A percentile compares a stretch with the other conserved stretches of the same genome.
phyloP scores from a whole-genome alignment of 2,797 vertebrate species.

The Catharus ustulatus region DNA sequence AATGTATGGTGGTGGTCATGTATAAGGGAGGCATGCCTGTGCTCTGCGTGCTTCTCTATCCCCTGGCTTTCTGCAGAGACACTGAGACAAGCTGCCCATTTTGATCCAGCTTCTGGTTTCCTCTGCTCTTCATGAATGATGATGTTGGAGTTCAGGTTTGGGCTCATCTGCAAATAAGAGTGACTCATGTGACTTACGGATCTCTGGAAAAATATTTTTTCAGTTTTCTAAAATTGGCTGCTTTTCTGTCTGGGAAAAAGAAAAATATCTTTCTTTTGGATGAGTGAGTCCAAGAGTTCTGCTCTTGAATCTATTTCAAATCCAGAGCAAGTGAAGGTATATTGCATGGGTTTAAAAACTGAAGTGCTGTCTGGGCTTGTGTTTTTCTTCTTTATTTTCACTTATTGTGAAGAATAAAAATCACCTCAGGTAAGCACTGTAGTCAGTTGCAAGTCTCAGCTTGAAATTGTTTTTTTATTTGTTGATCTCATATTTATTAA shows the following conservation, averaged over 20 bases:
- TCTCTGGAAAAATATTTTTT: slow-evolving; percentile 21
- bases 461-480: not conserved
- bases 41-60: not conserved
- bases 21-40: not conserved
- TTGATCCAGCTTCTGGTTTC: not conserved
- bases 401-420: not conserved
- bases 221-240: not conserved
- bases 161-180: not conserved
- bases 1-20: not conserved
- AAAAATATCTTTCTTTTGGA: not conserved
- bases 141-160: slow-evolving; percentile 4
- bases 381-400: not conserved
- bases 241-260: slow-evolving; percentile 1
- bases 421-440: not conserved
- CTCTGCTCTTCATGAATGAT: not conserved
- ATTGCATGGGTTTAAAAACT: not conserved
- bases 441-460: not conserved
- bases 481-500: not conserved
- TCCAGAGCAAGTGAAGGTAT: not conserved
- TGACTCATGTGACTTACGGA: slow-evolving; percentile 3
- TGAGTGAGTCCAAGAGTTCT: not conserved
- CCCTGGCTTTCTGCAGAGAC: not conserved
- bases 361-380: not conserved
- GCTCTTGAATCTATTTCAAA: not conserved
- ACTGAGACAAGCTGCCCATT: not conserved